Evolutionary conservation across 1,140 invertebrate species (phyloP).

Genomic region (Delia radicum): DNA sequence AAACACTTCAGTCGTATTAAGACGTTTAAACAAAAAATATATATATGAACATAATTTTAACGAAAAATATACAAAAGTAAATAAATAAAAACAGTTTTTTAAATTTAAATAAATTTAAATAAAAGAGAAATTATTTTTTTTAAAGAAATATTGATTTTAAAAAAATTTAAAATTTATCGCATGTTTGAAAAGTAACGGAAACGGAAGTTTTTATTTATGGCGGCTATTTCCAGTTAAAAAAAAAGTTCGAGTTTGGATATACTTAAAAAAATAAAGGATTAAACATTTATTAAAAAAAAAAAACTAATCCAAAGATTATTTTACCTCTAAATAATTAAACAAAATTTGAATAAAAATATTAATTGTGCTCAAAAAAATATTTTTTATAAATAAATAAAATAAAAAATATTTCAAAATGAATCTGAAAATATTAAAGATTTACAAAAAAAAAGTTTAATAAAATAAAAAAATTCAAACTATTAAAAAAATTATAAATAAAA

Average conservation of each 20-base stretch:
- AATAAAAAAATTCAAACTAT: not conserved
- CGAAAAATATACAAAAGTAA: not conserved
- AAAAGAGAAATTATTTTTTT: constrained; percentile 19
- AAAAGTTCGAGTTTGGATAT: no score
- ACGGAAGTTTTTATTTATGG: not conserved
- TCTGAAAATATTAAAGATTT: not conserved
- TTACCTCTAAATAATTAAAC: no score
- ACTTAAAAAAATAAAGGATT: no score
- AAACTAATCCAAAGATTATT: no score
- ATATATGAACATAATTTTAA: not conserved
- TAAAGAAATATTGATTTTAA: not conserved
- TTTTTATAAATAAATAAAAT: not conserved
- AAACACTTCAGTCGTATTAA: constrained; percentile 55
- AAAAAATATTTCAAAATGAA: not conserved
- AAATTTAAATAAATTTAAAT: not conserved
- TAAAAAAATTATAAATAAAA: not conserved
- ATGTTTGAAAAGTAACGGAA: not conserved
- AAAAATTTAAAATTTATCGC: not conserved
- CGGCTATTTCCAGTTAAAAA: not conserved
- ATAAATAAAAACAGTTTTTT: constrained; percentile 23
- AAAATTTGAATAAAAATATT: no score
- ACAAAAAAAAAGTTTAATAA: not conserved
- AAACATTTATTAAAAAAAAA: no score
- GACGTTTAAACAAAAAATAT: constrained; percentile 32
- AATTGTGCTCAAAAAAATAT: no score